Base-by-base conservation (phyloP, 2,797 vertebrate genomes). In the Peromyscus melanophrys region DNA sequence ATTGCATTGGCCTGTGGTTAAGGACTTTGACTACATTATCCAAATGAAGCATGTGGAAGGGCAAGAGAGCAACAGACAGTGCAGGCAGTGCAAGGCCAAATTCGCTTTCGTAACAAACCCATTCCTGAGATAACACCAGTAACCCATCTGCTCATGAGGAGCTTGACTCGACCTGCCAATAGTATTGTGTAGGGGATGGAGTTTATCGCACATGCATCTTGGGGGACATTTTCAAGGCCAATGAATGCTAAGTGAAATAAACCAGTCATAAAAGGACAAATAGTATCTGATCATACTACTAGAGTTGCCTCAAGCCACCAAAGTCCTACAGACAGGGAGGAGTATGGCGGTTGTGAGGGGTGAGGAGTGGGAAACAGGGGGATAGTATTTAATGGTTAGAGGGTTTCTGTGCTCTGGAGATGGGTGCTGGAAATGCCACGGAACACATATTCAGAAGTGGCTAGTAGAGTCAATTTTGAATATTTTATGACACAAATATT, bases 291-390 rank as follows among this genome's bases (percentile, higher is more conserved):
- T 37, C 57, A 16, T 17, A 59, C 25, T 61, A 21, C 31, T 0
- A 21, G 21, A 71, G 31, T n/a, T 43, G 12, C 21, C 43, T 90
- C 43, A n/a, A n/a, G 61, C 14, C 46, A 52, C n/a, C 76, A 90
- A 63, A 67, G 43, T 90, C 71, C 61, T 1, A 21, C 19, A 65
- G 75, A 86, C 2, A 0, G 11, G 21, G 46, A 55, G 40, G 4
- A 40, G 85, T 83, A 16, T 6, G 12, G 34, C 2, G 1, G 31
- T 3, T 19, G 19, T 46, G 57, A 40, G 12, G 76, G 76, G 21
- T 25, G 8, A 13, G 11, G 21, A 85, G 6, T 37, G 4, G 71
- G 29, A 17, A 1, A 17, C 3, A 11, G 0, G 6, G 55, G 4
- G 27, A 6, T 3, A 6, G 34, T 46, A 23, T 59, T 82, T 14